These are phyloP conservation scores for Pseudois nayaur DNA, from an alignment of 2,113 vertebrate species.

Conservation along the genomic window DNA sequence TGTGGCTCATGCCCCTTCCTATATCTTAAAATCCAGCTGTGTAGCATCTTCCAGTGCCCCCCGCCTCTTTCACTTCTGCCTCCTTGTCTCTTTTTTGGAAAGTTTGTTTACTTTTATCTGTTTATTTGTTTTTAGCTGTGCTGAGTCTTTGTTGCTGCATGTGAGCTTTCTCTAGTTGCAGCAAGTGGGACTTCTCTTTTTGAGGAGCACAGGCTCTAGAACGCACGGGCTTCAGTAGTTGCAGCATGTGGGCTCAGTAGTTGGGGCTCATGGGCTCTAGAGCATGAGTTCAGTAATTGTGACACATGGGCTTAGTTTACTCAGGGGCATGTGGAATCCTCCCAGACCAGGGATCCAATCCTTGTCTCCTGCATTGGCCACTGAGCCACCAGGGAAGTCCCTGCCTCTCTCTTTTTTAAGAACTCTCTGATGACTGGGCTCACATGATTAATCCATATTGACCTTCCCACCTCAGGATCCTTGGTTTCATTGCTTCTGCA, in stretches of 20 bases:
- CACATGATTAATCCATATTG: neutral
- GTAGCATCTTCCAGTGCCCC: neutral
- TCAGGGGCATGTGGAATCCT: neutral
- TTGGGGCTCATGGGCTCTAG: neutral
- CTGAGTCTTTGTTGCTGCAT: neutral
- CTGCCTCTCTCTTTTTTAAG: neutral
- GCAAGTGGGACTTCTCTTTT: neutral
- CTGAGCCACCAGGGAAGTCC: neutral
- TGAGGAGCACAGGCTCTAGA: neutral
- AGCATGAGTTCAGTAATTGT: neutral
- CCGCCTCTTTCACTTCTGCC: neutral
- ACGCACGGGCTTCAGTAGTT: rapidly evolving
- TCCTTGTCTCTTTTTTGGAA: neutral
- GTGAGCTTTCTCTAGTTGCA: neutral
- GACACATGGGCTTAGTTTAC: neutral
- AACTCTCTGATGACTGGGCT: neutral
- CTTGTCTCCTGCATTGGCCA: neutral
- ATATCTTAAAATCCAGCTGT: neutral
- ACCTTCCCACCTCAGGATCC: neutral
- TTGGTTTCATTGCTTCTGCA: neutral
- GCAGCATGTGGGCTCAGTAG: neutral
- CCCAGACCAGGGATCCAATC: neutral
- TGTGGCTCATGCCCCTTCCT: neutral
- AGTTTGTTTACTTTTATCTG: neutral
- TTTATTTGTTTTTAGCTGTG: neutral